phyloP scores from a whole-genome alignment of 23 tunicate genomes.

The Trididemnum nubilum region DNA sequence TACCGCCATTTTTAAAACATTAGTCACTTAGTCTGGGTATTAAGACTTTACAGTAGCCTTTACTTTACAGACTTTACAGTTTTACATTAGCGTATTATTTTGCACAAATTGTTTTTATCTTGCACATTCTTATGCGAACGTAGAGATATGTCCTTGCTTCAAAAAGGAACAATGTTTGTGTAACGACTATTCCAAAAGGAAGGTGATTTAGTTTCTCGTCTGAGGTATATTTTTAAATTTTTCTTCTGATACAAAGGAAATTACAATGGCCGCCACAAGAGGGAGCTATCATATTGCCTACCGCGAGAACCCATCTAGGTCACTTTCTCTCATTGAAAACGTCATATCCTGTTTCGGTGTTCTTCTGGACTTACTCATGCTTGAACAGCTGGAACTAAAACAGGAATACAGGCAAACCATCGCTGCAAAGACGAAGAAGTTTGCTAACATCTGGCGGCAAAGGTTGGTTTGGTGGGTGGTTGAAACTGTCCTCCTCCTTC shows the following conservation, averaged over 20 bases:
- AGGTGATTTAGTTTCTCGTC: no score
- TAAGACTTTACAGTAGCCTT: no score
- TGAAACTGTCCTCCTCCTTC: no score
- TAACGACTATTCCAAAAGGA: no score
- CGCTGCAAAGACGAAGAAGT: slow-evolving; percentile 62
- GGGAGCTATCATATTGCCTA: slow-evolving; percentile 23
- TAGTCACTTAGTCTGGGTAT: no score
- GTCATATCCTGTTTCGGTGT: slow-evolving; percentile 73
- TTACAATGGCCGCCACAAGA: slow-evolving; percentile 17
- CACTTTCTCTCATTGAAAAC: slow-evolving; percentile 57
- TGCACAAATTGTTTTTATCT: no score
- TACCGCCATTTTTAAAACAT: no score
- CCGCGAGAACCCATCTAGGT: slow-evolving; percentile 39
- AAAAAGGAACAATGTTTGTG: no score
- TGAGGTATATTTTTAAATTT: not conserved
- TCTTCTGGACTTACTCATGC: slow-evolving; percentile 65
- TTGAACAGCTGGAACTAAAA: slow-evolving; percentile 73
- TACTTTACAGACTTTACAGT: no score
- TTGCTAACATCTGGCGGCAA: slow-evolving; percentile 79
- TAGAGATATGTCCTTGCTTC: no score
- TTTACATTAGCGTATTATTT: no score
- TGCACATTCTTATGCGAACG: no score
- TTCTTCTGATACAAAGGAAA: not conserved
- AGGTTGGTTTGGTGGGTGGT: slow-evolving; percentile 36
- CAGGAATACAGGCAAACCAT: slow-evolving; percentile 73